Evolutionary conservation across 2,113 vertebrate genomes (phyloP).

Genomic region (Apaloderma vittatum): DNA sequence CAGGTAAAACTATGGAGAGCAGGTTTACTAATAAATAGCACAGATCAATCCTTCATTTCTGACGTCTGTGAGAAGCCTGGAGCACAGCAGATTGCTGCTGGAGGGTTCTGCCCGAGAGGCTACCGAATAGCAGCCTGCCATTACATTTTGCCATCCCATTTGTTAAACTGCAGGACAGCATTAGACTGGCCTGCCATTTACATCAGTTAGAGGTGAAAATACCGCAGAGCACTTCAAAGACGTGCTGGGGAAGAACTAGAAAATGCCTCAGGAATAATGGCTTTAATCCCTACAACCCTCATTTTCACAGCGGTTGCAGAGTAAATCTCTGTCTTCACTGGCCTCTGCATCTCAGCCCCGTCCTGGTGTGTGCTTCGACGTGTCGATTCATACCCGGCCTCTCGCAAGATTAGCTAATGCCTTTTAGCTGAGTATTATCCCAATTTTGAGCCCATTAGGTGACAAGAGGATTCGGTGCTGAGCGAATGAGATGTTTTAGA

Average conservation of each 20-base stretch:
- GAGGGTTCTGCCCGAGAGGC: constrained; percentile 25
- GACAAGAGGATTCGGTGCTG: neutral
- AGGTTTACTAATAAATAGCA: constrained; percentile 23
- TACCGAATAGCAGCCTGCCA: constrained; percentile 7
- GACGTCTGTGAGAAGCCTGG: neutral
- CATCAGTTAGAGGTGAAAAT: constrained; percentile 50
- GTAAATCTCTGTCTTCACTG: neutral
- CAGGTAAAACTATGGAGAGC: constrained; percentile 17
- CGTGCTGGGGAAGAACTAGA: constrained; percentile 21
- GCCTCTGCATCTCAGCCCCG: fast-evolving
- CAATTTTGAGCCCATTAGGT: constrained; percentile 39
- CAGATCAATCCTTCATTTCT: constrained; percentile 25
- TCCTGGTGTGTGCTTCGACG: neutral
- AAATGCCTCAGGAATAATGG: constrained; percentile 40
- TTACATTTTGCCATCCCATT: constrained; percentile 20
- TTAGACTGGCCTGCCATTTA: constrained; percentile 44
- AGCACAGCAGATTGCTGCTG: constrained; percentile 27
- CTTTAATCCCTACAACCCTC: constrained; percentile 2
- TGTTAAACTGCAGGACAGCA: constrained; percentile 50
- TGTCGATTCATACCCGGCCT: fast-evolving
- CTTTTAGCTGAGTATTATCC: neutral
- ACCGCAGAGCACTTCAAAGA: neutral
- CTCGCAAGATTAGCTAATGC: neutral
- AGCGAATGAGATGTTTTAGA: neutral
- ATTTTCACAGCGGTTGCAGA: constrained; percentile 59